phyloP scores from a whole-genome alignment of 2,113 vertebrate genomes.

The Tinamus guttatus region DNA sequence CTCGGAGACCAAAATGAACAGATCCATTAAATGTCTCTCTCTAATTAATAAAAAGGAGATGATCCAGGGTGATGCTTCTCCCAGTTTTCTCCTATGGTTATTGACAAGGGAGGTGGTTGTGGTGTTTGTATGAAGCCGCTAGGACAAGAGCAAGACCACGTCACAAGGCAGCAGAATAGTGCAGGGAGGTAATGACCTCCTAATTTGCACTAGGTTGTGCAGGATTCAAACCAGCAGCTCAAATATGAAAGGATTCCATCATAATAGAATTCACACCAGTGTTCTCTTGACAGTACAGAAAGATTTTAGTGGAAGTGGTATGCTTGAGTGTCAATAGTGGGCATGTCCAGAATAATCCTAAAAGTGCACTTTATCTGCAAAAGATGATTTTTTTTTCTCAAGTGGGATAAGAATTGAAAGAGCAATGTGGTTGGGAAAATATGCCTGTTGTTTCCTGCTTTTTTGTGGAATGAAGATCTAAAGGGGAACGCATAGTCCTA shows the following conservation, averaged over 20 bases:
- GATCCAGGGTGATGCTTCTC: neutral
- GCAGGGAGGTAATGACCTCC: neutral
- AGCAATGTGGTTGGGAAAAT: neutral
- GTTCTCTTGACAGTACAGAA: constrained; percentile 16
- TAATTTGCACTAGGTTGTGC: neutral
- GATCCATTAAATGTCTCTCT: neutral
- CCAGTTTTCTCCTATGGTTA: neutral
- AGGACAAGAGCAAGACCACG: neutral
- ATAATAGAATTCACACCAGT: neutral
- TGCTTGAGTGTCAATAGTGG: constrained; percentile 10
- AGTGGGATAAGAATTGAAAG: neutral
- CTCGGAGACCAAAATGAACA: neutral
- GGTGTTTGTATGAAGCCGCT: neutral
- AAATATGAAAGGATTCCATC: neutral
- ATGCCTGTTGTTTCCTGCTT: constrained; percentile 16
- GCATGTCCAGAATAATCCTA: neutral
- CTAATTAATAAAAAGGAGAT: neutral
- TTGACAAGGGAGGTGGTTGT: neutral
- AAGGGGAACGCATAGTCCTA: constrained; percentile 4
- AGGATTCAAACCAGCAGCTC: neutral
- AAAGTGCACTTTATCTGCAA: constrained; percentile 49
- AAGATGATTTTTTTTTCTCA: neutral
- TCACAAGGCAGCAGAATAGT: neutral
- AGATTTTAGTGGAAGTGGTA: constrained; percentile 35
- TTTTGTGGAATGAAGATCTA: constrained; percentile 34